phyloP scores from a whole-genome alignment of 2,797 vertebrate species.

The Gadopsis bispinosus region DNA sequence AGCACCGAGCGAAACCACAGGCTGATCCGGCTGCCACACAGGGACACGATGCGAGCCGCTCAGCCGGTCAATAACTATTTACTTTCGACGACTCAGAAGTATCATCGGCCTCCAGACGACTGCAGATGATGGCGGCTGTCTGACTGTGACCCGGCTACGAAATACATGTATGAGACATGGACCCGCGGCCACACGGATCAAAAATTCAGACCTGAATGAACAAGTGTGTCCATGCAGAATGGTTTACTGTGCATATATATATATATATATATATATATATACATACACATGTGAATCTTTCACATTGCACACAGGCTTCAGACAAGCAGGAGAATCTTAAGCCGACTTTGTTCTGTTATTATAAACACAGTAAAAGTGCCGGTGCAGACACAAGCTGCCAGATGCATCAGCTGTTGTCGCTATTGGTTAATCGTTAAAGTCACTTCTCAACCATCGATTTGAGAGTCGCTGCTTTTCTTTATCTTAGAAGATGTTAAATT shows the following conservation, averaged over 20 bases:
- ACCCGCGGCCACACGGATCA: not conserved
- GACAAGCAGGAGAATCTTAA: too few species aligned
- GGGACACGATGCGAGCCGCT: slow-evolving; percentile 29
- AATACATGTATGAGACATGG: not conserved
- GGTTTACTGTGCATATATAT: not conserved
- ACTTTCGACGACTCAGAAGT: slow-evolving; percentile 22
- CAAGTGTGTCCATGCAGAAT: not conserved
- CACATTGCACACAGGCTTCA: not conserved
- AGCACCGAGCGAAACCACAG: slow-evolving; percentile 43
- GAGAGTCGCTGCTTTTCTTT: too few species aligned
- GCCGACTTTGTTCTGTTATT: too few species aligned
- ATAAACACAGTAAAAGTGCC: too few species aligned
- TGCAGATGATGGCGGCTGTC: not conserved
- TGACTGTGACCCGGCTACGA: not conserved
- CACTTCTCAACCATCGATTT: too few species aligned
- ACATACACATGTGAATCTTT: not conserved
- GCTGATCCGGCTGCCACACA: slow-evolving; percentile 31
- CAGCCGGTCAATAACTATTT: slow-evolving; percentile 57
- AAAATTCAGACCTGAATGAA: slow-evolving; percentile 1
- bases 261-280: not conserved
- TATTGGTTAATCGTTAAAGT: too few species aligned
- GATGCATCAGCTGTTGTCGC: too few species aligned
- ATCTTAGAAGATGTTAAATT: too few species aligned
- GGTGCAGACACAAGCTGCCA: too few species aligned
- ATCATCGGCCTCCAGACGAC: slow-evolving; percentile 7